phyloP scores from a whole-genome alignment of 2,113 vertebrate species.

The Maccullochella peelii region DNA sequence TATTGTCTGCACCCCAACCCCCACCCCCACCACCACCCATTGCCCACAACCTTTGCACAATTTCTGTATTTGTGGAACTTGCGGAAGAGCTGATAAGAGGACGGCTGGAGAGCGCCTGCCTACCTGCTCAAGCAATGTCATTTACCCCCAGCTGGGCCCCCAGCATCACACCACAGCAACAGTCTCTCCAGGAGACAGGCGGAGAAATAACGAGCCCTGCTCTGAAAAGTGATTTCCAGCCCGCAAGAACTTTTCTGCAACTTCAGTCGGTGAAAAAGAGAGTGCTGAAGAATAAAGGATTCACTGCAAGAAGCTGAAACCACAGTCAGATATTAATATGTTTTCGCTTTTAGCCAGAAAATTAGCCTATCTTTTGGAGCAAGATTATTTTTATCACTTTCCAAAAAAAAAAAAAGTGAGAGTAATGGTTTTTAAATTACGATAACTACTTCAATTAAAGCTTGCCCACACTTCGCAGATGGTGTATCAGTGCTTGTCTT shows the following conservation, averaged over 20 bases:
- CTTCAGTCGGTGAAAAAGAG: slow-evolving; percentile 7
- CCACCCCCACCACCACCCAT: not conserved
- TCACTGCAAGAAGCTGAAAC: slow-evolving; percentile 2
- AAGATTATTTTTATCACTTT: slow-evolving; percentile 23
- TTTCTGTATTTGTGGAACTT: slow-evolving; percentile 39
- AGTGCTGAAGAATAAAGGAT: not conserved
- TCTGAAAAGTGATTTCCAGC: slow-evolving; percentile 24
- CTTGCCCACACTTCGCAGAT: slow-evolving; percentile 21
- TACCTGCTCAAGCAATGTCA: slow-evolving; percentile 55
- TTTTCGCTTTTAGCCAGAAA: slow-evolving; percentile 38
- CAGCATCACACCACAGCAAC: slow-evolving; percentile 42
- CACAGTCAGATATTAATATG: slow-evolving; percentile 17
- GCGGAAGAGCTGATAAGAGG: slow-evolving; percentile 62
- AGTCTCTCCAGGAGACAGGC: slow-evolving; percentile 39
- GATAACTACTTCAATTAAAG: slow-evolving; percentile 15
- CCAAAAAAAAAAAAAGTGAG: not conserved
- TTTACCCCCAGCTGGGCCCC: slow-evolving; percentile 69
- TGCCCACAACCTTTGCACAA: slow-evolving; percentile 14
- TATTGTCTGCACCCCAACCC: slow-evolving; percentile 25
- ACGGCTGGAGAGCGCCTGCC: slow-evolving; percentile 21
- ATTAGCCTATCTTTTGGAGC: not conserved
- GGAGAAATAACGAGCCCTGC: slow-evolving; percentile 19
- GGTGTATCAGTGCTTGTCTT: slow-evolving; percentile 14
- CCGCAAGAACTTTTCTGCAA: slow-evolving; percentile 16
- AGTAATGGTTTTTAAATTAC: slow-evolving; percentile 38